A percentile compares a stretch with the other conserved stretches of the same genome.
Conservation (phyloP, 2,888 invertebrate genomes). For the Myopa testacea region DNA sequence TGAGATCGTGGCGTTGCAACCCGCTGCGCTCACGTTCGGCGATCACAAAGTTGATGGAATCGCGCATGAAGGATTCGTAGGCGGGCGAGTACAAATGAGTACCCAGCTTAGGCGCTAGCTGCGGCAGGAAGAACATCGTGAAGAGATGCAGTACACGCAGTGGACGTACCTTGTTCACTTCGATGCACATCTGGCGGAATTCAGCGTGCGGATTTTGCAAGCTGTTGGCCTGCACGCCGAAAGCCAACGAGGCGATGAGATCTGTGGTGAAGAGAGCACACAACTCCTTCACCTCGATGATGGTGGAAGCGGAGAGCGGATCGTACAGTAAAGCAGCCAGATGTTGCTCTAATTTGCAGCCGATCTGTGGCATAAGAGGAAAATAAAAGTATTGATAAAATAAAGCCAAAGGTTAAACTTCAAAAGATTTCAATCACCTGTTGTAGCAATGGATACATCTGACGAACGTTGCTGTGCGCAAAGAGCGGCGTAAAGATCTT, state of each 20-base stretch:
- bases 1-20: slow-evolving; percentile 67
- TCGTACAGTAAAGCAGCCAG: slow-evolving; percentile 49
- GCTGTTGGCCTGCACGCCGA: slow-evolving; percentile 68
- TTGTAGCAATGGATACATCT: slow-evolving; percentile 60
- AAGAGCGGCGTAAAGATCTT: slow-evolving; percentile 68
- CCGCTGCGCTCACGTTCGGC: slow-evolving; percentile 64
- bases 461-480: slow-evolving; percentile 63
- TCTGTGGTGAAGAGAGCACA: slow-evolving; percentile 66
- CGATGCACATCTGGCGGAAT: slow-evolving; percentile 65
- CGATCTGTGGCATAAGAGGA: slow-evolving; percentile 49
- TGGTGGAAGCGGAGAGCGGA: slow-evolving; percentile 29
- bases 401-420: not conserved
- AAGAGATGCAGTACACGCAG: slow-evolving; percentile 63
- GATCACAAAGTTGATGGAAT: slow-evolving; percentile 66
- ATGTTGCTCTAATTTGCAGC: slow-evolving; percentile 56
- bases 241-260: slow-evolving; percentile 68
- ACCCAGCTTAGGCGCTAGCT: slow-evolving; percentile 55
- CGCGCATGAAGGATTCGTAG: slow-evolving; percentile 64
- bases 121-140: slow-evolving; percentile 67
- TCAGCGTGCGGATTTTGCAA: slow-evolving; percentile 65
- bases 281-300: slow-evolving; percentile 58
- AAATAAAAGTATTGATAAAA: not conserved
- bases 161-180: slow-evolving; percentile 63
- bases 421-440: slow-evolving; percentile 44
- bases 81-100: slow-evolving; percentile 58